Percentiles rank a stretch among this genome's conserved stretches.
phyloP scores from a whole-genome alignment of 2,113 vertebrate genomes.

The Sturnira hondurensis region DNA sequence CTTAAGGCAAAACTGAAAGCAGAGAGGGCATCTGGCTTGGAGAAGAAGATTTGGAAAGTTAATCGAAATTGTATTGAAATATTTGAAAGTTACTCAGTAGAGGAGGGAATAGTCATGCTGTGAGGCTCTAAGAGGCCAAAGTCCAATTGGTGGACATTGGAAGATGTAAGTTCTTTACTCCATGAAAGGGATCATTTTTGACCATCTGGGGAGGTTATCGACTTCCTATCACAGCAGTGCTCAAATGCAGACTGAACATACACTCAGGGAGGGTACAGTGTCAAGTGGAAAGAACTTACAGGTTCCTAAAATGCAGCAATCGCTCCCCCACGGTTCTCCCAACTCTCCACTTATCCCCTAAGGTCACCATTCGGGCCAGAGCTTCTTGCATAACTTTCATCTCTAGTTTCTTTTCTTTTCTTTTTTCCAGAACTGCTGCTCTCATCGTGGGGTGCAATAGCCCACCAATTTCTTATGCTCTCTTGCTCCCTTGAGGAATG shows the following conservation, averaged over 20 bases:
- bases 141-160: background rate
- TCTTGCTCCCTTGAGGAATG: constrained; percentile 59
- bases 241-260: background rate
- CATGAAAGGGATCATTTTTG: background rate
- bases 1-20: background rate
- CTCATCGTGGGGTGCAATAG: constrained; percentile 22
- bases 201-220: background rate
- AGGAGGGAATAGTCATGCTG: background rate
- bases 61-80: background rate
- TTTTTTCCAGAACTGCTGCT: constrained; percentile 39
- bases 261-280: rapidly evolving
- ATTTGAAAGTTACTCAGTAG: background rate
- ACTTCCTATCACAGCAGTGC: background rate
- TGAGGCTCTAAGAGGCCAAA: background rate
- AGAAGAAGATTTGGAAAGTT: background rate
- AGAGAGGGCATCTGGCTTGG: background rate
- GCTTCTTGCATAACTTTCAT: background rate
- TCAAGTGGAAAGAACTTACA: background rate
- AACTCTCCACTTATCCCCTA: background rate
- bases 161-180: background rate
- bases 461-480: background rate
- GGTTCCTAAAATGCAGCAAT: background rate
- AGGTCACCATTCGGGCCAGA: constrained; percentile 1
- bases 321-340: background rate
- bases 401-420: constrained; percentile 4